These are phyloP conservation scores for Chloropsis cyanopogon DNA, from an alignment of 2,113 vertebrate genomes.

Conservation along the genomic window DNA sequence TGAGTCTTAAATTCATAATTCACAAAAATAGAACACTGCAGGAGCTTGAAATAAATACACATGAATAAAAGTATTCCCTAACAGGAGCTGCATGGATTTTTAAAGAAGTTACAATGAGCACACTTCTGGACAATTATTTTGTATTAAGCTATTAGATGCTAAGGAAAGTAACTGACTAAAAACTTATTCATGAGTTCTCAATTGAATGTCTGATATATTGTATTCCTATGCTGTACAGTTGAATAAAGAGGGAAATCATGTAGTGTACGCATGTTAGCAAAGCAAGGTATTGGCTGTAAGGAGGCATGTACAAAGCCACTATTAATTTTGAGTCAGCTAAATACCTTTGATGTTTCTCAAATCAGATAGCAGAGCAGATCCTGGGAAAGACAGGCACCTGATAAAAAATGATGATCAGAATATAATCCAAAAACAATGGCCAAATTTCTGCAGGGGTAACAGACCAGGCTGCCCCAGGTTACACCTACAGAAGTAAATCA, in stretches of 20 bases:
- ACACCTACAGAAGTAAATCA: neutral
- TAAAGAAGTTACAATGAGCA: neutral
- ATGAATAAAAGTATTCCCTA: neutral
- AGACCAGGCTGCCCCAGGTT: neutral
- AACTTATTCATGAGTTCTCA: neutral
- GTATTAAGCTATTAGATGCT: neutral
- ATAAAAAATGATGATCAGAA: neutral
- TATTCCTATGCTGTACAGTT: neutral
- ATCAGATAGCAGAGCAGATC: neutral
- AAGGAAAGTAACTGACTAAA: neutral
- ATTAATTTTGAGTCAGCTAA: neutral
- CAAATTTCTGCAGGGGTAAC: neutral
- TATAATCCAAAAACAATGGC: neutral
- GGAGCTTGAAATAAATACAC: neutral
- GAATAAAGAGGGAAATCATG: neutral
- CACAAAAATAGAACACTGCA: neutral
- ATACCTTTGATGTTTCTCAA: neutral
- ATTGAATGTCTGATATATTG: neutral
- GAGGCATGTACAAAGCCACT: neutral
- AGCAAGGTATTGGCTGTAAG: neutral
- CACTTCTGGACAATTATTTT: neutral
- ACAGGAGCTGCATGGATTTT: neutral
- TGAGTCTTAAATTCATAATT: neutral
- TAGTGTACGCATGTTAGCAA: neutral
- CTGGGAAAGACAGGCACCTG: neutral